Evolutionary conservation across 2,113 vertebrate genomes (phyloP).

Genomic region (Orientallactaga bullata): DNA sequence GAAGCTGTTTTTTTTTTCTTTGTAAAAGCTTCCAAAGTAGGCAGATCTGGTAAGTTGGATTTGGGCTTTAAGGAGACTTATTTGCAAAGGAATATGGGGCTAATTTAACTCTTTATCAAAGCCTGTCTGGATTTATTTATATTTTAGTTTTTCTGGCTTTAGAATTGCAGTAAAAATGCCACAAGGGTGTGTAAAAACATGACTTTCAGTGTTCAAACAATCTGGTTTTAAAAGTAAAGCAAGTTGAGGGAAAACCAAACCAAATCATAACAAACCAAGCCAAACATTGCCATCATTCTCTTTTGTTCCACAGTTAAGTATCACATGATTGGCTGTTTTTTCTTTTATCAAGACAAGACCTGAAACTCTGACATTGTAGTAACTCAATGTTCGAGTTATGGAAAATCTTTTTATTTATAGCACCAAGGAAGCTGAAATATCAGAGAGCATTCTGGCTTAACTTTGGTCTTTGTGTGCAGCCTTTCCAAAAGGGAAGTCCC

Average conservation of each 20-base stretch:
- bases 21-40: not conserved
- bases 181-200: conserved; percentile 54
- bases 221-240: conserved; percentile 28
- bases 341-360: not conserved
- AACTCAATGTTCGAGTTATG: not conserved
- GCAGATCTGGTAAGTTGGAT: not conserved
- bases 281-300: conserved; percentile 27
- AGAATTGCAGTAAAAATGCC: conserved; percentile 17
- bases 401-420: conserved; percentile 53
- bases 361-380: not conserved
- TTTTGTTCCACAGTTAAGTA: conserved; percentile 21
- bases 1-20: not conserved
- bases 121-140: conserved; percentile 48
- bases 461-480: not conserved
- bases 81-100: not conserved
- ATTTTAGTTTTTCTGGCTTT: conserved; percentile 48
- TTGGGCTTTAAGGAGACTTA: conserved; percentile 18
- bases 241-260: not conserved
- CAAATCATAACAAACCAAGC: not conserved
- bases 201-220: conserved; percentile 25
- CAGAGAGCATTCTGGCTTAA: not conserved
- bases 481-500: not conserved
- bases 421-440: not conserved
- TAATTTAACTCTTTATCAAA: conserved; percentile 40
- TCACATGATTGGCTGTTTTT: not conserved